Evolutionary conservation across 2,113 vertebrate species (phyloP), one percentile per base, ranked within the genome.

Genomic region (Callionymus lyra): DNA sequence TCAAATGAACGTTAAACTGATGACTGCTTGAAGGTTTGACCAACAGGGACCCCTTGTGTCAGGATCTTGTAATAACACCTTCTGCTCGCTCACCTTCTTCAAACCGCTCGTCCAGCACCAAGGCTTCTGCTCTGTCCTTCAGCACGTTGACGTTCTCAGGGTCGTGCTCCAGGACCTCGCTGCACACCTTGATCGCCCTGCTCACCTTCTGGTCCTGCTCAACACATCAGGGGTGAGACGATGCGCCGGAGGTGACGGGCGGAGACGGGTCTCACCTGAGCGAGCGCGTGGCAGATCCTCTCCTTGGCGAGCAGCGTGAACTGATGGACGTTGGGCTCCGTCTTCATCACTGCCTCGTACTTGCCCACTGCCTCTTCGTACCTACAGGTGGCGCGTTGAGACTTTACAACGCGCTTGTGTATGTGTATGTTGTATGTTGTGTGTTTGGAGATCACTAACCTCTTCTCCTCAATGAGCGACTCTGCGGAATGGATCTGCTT

Each of bases 101-200:
- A 31, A 95, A 99, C 67, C 89, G 85, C 36, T 98, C 94, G 31
- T 96, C 91, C 48, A 89, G 83, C 50, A 99, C 50, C 34, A 90
- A 91, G 27, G 91, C 94, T 72, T 96, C 92, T 2, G 95, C 95
- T 68, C 95, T 70, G 72, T 93, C 90, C 77, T 93, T 95, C 47
- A 99, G 73, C 1, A 75, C 88, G 1, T 92, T 89, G 12, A 93
- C 83, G 0, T 97, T 98, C 34, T 83, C 59, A 1, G 91, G 85
- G 16, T 92, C 86, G 1, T 80, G 45, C 16, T 87, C 74, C 21
- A 99, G 82, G 55, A 95, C 87, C 80, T 94, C 82, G 2, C 88
- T 87, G 50, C 95, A 99, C 37, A 87, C 65, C 6, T 70, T 47
- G 55, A 99, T 80, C 5, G 94, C 94, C 81, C 87, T 86, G 41